Conservation (phyloP, 2,797 vertebrate genomes). For the Hipposideros larvatus region DNA sequence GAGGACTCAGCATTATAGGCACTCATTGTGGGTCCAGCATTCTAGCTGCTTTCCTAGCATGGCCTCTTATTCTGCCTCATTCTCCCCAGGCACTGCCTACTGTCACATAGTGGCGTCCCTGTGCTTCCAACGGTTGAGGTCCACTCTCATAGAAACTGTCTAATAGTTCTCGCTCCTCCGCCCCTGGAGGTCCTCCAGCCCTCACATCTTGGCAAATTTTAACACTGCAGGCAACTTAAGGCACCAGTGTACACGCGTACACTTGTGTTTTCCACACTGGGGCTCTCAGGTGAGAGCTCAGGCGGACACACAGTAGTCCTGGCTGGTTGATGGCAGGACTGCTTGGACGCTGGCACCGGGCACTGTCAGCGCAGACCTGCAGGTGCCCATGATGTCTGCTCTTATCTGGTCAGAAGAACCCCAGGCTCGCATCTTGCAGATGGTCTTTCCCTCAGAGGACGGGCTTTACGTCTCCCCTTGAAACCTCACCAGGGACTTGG, state of each 20-base stretch:
- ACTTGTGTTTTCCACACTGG: background rate
- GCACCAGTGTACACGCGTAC: accelerated
- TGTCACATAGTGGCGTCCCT: background rate
- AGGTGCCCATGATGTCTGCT: background rate
- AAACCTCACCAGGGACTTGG: background rate
- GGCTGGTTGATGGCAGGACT: background rate
- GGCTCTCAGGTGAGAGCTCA: background rate
- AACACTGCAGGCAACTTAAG: background rate
- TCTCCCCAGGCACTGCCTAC: background rate
- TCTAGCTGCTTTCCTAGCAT: background rate
- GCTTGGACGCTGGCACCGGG: background rate
- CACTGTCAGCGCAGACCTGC: background rate
- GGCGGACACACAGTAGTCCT: background rate
- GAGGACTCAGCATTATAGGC: accelerated
- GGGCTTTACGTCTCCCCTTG: background rate
- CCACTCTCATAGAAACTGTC: background rate
- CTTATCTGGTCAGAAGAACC: background rate
- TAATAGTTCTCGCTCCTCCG: background rate
- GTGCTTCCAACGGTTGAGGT: background rate
- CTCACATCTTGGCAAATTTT: background rate
- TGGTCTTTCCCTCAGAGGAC: background rate
- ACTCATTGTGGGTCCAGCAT: background rate
- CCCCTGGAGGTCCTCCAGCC: background rate
- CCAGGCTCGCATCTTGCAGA: background rate
- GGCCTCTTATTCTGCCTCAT: background rate